Evolutionary conservation across 1,140 invertebrate species (phyloP).

Genomic region (Penaeus chinensis): DNA sequence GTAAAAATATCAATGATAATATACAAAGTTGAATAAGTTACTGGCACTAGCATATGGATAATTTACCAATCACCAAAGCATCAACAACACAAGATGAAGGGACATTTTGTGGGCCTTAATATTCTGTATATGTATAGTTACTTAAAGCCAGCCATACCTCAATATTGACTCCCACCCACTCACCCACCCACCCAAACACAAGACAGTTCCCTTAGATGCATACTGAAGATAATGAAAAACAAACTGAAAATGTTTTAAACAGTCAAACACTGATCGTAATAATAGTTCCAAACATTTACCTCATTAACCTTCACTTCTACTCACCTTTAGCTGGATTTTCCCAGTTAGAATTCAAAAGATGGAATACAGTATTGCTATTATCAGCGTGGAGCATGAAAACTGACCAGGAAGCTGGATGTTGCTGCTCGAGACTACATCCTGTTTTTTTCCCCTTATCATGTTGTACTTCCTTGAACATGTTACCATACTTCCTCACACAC

Average conservation of each 20-base stretch:
- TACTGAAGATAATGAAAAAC: no score
- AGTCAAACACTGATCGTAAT: not conserved
- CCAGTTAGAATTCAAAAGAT: conserved; percentile 33
- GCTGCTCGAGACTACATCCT: not conserved
- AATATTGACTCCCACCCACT: no score
- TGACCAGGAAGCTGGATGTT: not conserved
- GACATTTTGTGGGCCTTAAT: no score
- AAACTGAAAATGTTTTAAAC: no score
- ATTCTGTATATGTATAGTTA: no score
- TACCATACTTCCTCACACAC: no score
- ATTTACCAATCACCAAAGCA: no score
- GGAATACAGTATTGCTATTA: not conserved
- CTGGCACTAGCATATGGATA: not conserved
- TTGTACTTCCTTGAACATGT: not conserved
- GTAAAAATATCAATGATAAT: not conserved
- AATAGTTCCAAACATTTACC: not conserved
- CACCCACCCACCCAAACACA: no score
- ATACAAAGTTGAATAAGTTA: not conserved
- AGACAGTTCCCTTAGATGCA: no score
- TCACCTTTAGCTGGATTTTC: conserved; percentile 24
- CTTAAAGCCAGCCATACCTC: no score
- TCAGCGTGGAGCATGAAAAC: not conserved
- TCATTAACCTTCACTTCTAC: not conserved
- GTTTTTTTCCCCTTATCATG: not conserved
- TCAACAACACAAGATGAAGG: no score